Conservation (phyloP, 2,888 invertebrate genomes). For the Rhopalosiphum nymphaeae region DNA sequence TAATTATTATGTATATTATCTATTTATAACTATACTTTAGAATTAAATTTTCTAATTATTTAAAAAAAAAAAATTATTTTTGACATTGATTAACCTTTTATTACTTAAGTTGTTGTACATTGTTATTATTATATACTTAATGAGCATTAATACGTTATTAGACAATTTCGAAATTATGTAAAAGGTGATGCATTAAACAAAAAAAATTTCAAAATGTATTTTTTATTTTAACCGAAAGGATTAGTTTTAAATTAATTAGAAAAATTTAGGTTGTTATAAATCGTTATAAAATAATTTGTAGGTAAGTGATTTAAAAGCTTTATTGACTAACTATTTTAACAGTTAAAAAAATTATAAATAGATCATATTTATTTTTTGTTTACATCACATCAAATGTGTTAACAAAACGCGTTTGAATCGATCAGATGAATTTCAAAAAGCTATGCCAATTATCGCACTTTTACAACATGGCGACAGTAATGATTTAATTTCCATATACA, state of each 20-base stretch:
- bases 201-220: not conserved
- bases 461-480: not conserved
- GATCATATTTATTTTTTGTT: not conserved
- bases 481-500: not conserved
- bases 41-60: no score
- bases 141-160: not conserved
- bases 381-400: not conserved
- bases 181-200: not conserved
- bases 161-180: not conserved
- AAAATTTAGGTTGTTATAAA: no score
- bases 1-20: not conserved
- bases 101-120: not conserved
- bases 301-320: not conserved
- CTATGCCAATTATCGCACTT: not conserved
- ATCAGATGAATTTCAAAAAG: no score
- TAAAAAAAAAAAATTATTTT: not conserved
- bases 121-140: not conserved
- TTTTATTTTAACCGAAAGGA: not conserved
- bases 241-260: no score
- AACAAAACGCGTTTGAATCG: no score
- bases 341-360: not conserved
- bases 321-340: not conserved
- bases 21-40: no score
- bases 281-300: not conserved
- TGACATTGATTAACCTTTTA: not conserved